Base-by-base conservation (phyloP, 1,140 invertebrate species). In the Luehdorfia chinensis region DNA sequence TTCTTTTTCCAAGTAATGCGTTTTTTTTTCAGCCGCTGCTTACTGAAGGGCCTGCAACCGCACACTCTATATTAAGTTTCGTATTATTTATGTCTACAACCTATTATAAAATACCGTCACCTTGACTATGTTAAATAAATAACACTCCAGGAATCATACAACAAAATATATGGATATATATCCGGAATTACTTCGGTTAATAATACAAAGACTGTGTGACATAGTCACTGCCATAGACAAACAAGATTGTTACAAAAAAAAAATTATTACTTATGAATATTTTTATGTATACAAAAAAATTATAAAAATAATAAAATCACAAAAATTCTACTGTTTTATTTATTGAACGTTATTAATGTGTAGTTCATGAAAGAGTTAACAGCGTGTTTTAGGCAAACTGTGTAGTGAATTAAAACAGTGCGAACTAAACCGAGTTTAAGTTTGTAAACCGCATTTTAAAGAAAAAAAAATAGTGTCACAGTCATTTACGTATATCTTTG, bases 131-230 rank as follows among this genome's bases (percentile, higher is more conserved):
- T 79, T 80, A 72, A 55, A 58, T 46, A 11, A 31, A 59, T 32
- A 28, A 30, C 14, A 11, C 23, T 14, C 44, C 32, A 48, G 47
- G 49, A 45, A 30, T 47, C 36, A 25, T 48, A 48, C 18, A 34
- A 48, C 44, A 32, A 54, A 30, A 34, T 48, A 13, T 49, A 41
- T 28, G 31, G 34, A 11, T 47, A 44, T 41, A 18, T 43, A 18
- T 11, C 23, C 39, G 39, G 27, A 11, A 30, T 37, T 18, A 34
- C 63, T 68, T 69, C 57, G 48, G 52, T 56, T 49, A 76, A 75
- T 68, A 77, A 74, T 74, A 71, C 70, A 75, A 84, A 85, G 81
- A 85, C 81, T 85, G 81, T 73, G 72, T 73, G 76, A 81, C 81
- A 85, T 84, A 85, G 81, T 85, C 69, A 84, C 72, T 78, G 77